Percentiles rank a stretch among this genome's conserved stretches.
These are phyloP conservation scores for Marasmarcha lunaedactyla DNA, from an alignment of 2,888 invertebrate genomes.

Conservation along the genomic window DNA sequence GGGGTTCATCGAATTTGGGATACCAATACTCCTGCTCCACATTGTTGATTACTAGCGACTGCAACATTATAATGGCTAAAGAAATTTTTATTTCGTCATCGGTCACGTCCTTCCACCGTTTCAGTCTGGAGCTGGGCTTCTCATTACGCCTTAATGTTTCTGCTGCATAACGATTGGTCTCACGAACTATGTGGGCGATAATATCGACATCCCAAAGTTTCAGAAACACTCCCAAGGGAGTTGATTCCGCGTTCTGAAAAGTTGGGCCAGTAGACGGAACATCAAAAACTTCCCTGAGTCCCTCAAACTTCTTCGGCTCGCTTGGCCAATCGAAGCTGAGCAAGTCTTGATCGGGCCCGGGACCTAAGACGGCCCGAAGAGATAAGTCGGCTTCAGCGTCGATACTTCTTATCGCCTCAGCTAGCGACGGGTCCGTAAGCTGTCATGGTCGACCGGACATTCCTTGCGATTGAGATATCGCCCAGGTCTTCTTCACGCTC, in stretches of 20 bases:
- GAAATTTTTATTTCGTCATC: slow-evolving; percentile 3
- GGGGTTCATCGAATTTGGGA: not conserved
- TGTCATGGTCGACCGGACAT: slow-evolving; percentile 1
- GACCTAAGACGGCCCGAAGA: slow-evolving; percentile 4
- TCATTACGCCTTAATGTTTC: not conserved
- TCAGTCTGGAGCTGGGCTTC: not conserved
- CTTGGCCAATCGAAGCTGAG: not conserved
- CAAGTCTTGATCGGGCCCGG: slow-evolving; percentile 1
- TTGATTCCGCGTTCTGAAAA: slow-evolving; percentile 5
- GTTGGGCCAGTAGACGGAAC: slow-evolving; percentile 11
- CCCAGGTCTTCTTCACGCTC: slow-evolving; percentile 4
- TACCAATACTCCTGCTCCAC: no score
- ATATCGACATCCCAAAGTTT: slow-evolving; percentile 13
- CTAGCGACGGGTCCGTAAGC: slow-evolving; percentile 1
- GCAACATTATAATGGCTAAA: slow-evolving; percentile 5
- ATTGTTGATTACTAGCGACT: slow-evolving; percentile 4
- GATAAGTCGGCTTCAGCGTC: slow-evolving; percentile 4
- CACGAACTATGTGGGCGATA: slow-evolving; percentile 10
- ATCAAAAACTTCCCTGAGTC: slow-evolving; percentile 9
- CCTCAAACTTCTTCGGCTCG: slow-evolving; percentile 6
- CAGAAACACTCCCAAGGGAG: slow-evolving; percentile 6
- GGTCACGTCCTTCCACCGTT: not conserved
- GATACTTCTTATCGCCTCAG: slow-evolving; percentile 2
- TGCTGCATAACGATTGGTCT: slow-evolving; percentile 12
- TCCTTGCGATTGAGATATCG: slow-evolving; percentile 1